Conservation (phyloP, 2,113 vertebrate genomes). For the Sylvia atricapilla region DNA sequence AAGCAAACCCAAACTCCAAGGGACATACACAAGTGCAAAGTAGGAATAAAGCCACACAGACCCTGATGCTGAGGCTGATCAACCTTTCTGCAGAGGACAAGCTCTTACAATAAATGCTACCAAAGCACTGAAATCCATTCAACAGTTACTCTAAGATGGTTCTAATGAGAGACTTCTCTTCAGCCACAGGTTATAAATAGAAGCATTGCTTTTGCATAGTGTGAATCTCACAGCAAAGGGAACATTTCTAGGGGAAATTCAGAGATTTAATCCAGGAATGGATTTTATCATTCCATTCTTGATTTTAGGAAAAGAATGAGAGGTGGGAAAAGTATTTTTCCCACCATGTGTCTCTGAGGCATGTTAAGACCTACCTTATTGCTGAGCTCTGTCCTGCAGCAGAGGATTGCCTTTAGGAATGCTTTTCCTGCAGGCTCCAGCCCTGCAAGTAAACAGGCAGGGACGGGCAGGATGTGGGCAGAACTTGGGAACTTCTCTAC, state of each 20-base stretch:
- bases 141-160: neutral
- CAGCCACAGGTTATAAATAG: conserved; percentile 51
- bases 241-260: neutral
- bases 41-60: neutral
- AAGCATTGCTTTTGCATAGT: neutral
- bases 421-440: neutral
- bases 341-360: neutral
- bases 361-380: neutral
- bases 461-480: conserved; percentile 55
- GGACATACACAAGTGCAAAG: neutral
- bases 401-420: neutral
- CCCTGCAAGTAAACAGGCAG: conserved; percentile 42
- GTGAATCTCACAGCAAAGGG: neutral
- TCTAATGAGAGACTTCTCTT: conserved; percentile 43
- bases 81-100: neutral
- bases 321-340: neutral
- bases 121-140: conserved; percentile 7
- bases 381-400: neutral
- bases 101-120: neutral
- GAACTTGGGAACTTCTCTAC: conserved; percentile 26
- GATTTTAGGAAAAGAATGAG: neutral
- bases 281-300: neutral
- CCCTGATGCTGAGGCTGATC: neutral
- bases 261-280: neutral
- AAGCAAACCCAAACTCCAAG: neutral